Evolutionary conservation across 2,113 vertebrate genomes (phyloP), one percentile per base, ranked within the genome.

Genomic region (Syngnathus scovelli): DNA sequence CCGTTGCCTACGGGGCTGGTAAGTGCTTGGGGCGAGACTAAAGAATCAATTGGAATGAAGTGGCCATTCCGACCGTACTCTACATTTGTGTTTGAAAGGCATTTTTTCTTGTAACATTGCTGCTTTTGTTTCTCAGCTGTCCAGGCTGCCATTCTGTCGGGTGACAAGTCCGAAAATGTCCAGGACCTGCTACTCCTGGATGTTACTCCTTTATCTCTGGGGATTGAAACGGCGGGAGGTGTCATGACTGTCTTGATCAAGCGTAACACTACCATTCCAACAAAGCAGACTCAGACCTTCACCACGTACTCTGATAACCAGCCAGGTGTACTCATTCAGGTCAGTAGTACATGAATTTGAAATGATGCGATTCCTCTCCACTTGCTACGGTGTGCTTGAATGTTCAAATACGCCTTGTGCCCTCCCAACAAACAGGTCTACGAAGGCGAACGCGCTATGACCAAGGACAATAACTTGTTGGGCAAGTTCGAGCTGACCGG

Each of bases 171-270:
- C 59, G 90, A 92, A 72, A 92, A 91, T 27, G 90, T 92, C 33
- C 91, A 92, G 83, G 91, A 92, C 73, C 54, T 93, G 59, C 86
- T 93, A 23, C 90, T 93, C 37, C 82, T 93, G 46, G 92, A 93
- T 0, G 90, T 93, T 72, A 92, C 92, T 15, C 92, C 92, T 2
- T 81, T 93, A 67, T 93, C 92, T 21, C 86, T 92, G 59, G 91
- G 91, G 37, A 90, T 92, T 15, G 91, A 93, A 87, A 93, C 92
- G 0, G 91, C 91, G 11, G 92, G 92, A 39, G 92, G 92, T 0
- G 91, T 92, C 79, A 93, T 93, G 92, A 92, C 91, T 1, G 90
- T 89, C 4, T 74, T 93, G 60, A 91, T 93, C 71, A 93, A 92
- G 63, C 89, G 92, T 3, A 93, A 93, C 82, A 93, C 92, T 60